Conservation (phyloP, 2,888 invertebrate genomes). For the Celastrina argiolus region DNA sequence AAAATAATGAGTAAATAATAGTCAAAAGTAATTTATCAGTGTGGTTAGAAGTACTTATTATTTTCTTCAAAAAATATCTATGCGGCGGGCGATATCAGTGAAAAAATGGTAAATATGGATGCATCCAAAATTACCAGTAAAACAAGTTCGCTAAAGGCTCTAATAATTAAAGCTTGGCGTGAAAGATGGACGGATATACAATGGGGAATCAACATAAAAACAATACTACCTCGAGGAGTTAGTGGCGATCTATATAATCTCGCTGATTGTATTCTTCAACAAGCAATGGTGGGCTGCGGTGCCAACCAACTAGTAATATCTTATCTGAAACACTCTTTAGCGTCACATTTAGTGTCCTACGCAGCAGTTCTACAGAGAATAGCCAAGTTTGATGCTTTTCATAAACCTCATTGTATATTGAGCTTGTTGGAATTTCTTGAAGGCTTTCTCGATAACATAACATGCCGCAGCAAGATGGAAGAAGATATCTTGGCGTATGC, state of each 20-base stretch:
- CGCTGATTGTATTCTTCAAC: slow-evolving; percentile 94
- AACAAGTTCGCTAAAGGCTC: slow-evolving; percentile 87
- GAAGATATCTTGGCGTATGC: slow-evolving; percentile 90
- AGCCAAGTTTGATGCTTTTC: slow-evolving; percentile 91
- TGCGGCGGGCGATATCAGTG: background rate
- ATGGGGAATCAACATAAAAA: slow-evolving; percentile 97
- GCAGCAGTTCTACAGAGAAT: slow-evolving; percentile 92
- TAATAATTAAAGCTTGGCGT: slow-evolving; percentile 92
- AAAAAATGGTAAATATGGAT: slow-evolving; percentile 78
- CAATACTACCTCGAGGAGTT: slow-evolving; percentile 91
- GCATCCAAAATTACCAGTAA: slow-evolving; percentile 88
- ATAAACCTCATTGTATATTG: slow-evolving; percentile 91
- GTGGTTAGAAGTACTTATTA: background rate
- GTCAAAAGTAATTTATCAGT: background rate
- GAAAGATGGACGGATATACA: slow-evolving; percentile 97
- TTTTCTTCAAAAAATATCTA: background rate
- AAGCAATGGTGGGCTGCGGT: slow-evolving; percentile 94
- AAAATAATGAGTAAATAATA: background rate
- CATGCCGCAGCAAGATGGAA: slow-evolving; percentile 89
- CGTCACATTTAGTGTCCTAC: slow-evolving; percentile 93
- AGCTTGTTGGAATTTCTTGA: slow-evolving; percentile 92
- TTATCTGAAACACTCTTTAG: slow-evolving; percentile 93
- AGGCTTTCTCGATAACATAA: slow-evolving; percentile 79
- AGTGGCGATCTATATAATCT: slow-evolving; percentile 96
- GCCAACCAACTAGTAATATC: slow-evolving; percentile 94